A percentile compares a stretch with the other conserved stretches of the same genome.
Evolutionary conservation across 2,888 invertebrate genomes (phyloP).

Genomic region (Spodoptera exigua): DNA sequence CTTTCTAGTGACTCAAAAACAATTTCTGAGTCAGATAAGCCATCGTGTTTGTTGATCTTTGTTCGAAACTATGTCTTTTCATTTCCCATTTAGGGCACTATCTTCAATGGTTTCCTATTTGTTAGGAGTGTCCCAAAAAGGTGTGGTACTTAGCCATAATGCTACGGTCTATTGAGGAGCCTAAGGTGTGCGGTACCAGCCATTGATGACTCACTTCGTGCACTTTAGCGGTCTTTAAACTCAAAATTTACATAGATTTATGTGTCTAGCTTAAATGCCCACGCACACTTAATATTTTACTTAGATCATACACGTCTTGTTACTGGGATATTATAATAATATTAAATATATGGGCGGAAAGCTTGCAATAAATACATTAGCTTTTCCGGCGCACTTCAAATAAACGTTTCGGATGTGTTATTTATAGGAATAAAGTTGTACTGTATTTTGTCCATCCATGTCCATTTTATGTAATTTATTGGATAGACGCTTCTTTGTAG

Average conservation of each 20-base stretch:
- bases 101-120: constrained; percentile 25
- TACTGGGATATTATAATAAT: constrained; percentile 26
- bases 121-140: constrained; percentile 20
- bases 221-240: constrained; percentile 54
- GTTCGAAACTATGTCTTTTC: constrained; percentile 18
- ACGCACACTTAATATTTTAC: constrained; percentile 50
- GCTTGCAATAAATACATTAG: constrained; percentile 5
- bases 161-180: constrained; percentile 8
- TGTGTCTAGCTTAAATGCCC: constrained; percentile 50
- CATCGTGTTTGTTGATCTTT: constrained; percentile 3
- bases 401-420: constrained; percentile 4
- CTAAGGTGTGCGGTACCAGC: constrained; percentile 32
- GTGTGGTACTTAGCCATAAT: constrained; percentile 20
- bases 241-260: constrained; percentile 50
- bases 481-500: neutral
- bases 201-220: constrained; percentile 43
- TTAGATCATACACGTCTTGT: constrained; percentile 40
- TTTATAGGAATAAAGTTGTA: constrained; percentile 19
- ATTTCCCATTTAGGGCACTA: constrained; percentile 15
- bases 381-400: constrained; percentile 22
- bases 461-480: constrained; percentile 2
- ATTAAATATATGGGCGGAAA: constrained; percentile 14
- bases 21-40: no score
- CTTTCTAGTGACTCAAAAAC: constrained; percentile 16
- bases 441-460: no score